Evolutionary conservation across 2,888 invertebrate species (phyloP), one percentile per base, ranked within the genome.

Genomic region (Sminthurides aquaticus): DNA sequence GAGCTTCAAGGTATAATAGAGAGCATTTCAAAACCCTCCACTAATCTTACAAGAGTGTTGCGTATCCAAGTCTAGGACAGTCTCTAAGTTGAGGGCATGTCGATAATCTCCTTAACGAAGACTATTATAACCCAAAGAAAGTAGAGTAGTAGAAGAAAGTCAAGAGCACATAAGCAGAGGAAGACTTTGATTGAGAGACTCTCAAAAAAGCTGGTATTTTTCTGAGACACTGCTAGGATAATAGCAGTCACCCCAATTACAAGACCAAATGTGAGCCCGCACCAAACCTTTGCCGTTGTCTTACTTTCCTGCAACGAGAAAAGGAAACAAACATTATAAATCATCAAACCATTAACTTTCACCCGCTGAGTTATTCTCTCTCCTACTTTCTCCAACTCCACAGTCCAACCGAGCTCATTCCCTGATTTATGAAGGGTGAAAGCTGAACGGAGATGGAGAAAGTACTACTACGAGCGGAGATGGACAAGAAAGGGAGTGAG

Each of bases 51-150:
- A n/a, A n/a, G n/a, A n/a, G n/a, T n/a, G n/a, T n/a, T n/a, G n/a
- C n/a, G 43, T 34, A 34, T 15, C 43, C 43, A 5, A 34, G 43
- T 34, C 43, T 34, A 34, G 43, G 43, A 34, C 43, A 34, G 43
- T 34, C 43, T 34, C 43, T 34, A 34, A 34, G 24, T 26, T 11
- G 57, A 3, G 15, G 74, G 74, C 72, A 74, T 73, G 67, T 74
- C 74, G 34, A 74, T 71, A 56, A 70, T 71, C 48, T 64, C 74
- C 60, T 72, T 72, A 48, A 73, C 73, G 60, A 70, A 74, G 59
- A 73, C 74, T 55, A 74, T 74, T 62, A 74, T 73, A 59, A 74
- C 74, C 74, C 74, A 74, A 27, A 74, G 73, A 66, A 74, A 74
- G 63, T 74, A 74, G 68, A 74, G 72, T 55, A 74, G 65, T 28